Conservation (phyloP, 2,888 invertebrate genomes). For the Horisme vitalbata region DNA sequence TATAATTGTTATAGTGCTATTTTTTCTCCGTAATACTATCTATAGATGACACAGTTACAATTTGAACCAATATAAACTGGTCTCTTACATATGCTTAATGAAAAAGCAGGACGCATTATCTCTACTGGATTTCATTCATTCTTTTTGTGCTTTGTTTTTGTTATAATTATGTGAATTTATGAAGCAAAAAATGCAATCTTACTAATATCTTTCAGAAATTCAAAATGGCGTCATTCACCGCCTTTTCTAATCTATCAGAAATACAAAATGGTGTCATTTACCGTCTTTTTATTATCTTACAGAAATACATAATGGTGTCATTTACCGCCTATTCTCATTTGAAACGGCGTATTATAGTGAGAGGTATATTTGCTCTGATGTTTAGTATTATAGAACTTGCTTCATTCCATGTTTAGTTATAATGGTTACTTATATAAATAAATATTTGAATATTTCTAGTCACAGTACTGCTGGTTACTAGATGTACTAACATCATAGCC, state of each 20-base stretch:
- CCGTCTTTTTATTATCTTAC: no score
- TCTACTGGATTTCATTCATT: conserved; percentile 9
- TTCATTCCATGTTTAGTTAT: conserved; percentile 47
- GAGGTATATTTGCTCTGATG: conserved; percentile 47
- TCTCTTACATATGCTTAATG: conserved; percentile 3
- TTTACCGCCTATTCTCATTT: no score
- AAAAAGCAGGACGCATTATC: conserved; percentile 4
- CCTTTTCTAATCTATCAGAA: background rate
- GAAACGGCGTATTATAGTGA: no score
- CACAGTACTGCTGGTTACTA: conserved; percentile 70
- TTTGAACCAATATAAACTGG: background rate
- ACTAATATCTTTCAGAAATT: background rate
- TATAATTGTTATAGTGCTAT: conserved; percentile 3
- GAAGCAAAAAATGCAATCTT: no score
- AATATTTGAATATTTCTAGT: conserved; percentile 62
- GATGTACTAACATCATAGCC: conserved; percentile 26
- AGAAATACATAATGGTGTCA: no score
- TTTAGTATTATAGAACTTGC: conserved; percentile 37
- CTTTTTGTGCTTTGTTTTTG: conserved; percentile 1
- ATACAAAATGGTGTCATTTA: conserved; percentile 6
- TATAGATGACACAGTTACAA: background rate
- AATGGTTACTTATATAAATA: conserved; percentile 18
- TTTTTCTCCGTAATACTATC: background rate
- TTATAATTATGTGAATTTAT: background rate
- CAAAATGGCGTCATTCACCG: conserved; percentile 2